Conservation (phyloP, 2,888 invertebrate genomes). For the Mactromeris polynyma region DNA sequence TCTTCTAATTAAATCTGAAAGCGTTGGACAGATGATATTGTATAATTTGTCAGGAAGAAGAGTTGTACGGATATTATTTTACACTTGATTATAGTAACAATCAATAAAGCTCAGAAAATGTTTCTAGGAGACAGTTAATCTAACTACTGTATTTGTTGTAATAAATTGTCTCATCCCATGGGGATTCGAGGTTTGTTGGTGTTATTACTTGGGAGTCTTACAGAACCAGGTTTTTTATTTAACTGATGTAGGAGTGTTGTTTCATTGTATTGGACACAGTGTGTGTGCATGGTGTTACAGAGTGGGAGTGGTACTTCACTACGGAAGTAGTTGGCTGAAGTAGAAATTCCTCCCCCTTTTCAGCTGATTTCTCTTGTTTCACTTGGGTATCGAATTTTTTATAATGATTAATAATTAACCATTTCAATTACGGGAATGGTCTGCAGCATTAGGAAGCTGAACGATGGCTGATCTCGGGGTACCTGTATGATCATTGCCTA, state of each 20-base stretch:
- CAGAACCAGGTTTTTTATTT: not conserved
- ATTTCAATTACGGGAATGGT: no score
- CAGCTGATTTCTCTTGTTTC: not conserved
- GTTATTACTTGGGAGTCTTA: not conserved
- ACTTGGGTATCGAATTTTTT: not conserved
- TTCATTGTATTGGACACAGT: no score
- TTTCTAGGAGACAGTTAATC: conserved; percentile 48
- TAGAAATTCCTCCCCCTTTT: no score
- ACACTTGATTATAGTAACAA: conserved; percentile 53
- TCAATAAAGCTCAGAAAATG: conserved; percentile 47
- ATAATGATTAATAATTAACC: no score
- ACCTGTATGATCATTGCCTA: no score
- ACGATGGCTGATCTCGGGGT: no score
- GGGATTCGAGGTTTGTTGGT: not conserved
- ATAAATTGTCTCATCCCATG: conserved; percentile 18
- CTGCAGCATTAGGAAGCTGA: no score
- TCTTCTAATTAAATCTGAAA: conserved; percentile 45
- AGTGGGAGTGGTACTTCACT: no score
- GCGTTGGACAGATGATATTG: conserved; percentile 49
- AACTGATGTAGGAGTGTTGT: no score
- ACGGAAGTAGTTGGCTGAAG: no score
- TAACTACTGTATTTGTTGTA: conserved; percentile 33
- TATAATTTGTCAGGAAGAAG: conserved; percentile 45
- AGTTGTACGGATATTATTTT: conserved; percentile 49
- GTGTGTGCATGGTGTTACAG: no score